Conservation (phyloP, 2,113 vertebrate species). For the Otolemur garnettii region DNA sequence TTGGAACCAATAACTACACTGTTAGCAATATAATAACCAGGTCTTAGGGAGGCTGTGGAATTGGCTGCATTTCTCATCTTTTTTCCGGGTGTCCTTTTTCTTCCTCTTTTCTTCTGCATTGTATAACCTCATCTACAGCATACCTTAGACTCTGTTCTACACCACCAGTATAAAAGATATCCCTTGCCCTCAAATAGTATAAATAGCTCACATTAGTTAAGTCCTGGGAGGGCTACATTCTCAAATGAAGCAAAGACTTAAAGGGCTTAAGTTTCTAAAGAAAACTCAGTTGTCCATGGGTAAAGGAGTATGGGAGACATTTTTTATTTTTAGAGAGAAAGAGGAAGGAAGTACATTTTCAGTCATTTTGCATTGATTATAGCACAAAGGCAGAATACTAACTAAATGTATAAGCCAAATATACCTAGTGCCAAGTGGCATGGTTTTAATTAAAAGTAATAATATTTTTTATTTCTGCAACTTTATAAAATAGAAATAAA, state of each 20-base stretch:
- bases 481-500: neutral
- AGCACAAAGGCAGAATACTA: neutral
- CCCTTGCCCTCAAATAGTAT: neutral
- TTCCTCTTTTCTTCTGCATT: neutral
- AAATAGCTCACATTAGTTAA: neutral
- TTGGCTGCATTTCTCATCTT: neutral
- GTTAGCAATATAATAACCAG: neutral
- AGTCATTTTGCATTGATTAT: neutral
- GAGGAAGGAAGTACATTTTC: neutral
- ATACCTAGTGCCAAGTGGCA: neutral
- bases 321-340: neutral
- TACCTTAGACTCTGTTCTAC: neutral
- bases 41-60: slow-evolving; percentile 14
- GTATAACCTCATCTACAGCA: too few species aligned
- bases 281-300: neutral
- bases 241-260: neutral
- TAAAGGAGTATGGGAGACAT: neutral
- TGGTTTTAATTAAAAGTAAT: neutral
- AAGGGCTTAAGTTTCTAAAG: neutral
- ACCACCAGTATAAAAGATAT: neutral
- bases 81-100: neutral
- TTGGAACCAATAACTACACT: neutral
- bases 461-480: neutral
- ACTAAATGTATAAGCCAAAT: neutral
- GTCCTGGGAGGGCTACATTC: neutral